Conservation (phyloP, 2,797 vertebrate species). For the Galaxias olidus region DNA sequence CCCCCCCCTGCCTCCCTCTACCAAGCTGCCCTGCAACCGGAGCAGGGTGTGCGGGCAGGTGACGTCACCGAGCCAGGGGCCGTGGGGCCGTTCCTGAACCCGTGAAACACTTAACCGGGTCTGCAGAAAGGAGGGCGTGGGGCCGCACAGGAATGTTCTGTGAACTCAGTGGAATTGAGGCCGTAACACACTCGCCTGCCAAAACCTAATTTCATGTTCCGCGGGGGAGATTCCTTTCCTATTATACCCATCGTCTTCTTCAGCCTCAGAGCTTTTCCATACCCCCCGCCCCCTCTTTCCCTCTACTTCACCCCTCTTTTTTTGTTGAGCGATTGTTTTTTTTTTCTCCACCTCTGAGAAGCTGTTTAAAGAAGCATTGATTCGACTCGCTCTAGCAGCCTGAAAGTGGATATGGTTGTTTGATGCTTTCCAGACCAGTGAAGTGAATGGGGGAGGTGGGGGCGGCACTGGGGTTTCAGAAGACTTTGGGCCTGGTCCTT, state of each 20-base stretch:
- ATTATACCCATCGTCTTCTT: slow-evolving; percentile 16
- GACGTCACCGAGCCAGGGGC: slow-evolving; percentile 19
- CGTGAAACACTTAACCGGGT: slow-evolving; percentile 17
- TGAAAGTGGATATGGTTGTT: slow-evolving; percentile 19
- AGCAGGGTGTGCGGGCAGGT: slow-evolving; percentile 4
- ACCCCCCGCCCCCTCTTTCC: neutral
- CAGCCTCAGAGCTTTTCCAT: slow-evolving; percentile 12
- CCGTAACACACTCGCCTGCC: slow-evolving; percentile 28
- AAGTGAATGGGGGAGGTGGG: slow-evolving; percentile 4
- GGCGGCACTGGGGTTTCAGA: neutral
- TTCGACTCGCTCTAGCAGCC: slow-evolving; percentile 18
- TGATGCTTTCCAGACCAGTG: slow-evolving; percentile 38
- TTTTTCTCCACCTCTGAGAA: slow-evolving; percentile 13
- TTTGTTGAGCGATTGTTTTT: slow-evolving; percentile 21
- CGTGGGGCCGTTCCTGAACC: slow-evolving; percentile 10
- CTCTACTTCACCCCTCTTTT: neutral
- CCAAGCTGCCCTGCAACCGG: slow-evolving; percentile 4
- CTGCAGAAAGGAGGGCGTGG: slow-evolving; percentile 12
- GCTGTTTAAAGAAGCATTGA: slow-evolving; percentile 15
- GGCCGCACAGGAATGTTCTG: slow-evolving; percentile 21
- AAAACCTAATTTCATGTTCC: slow-evolving; percentile 16
- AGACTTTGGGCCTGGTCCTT: slow-evolving; percentile 1
- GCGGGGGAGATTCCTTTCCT: slow-evolving; percentile 18
- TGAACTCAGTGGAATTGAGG: slow-evolving; percentile 14
- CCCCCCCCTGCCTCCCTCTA: neutral